These are phyloP conservation scores for Benthosema pterotum DNA, from an alignment of 2,797 vertebrate species.

Conservation along the genomic window DNA sequence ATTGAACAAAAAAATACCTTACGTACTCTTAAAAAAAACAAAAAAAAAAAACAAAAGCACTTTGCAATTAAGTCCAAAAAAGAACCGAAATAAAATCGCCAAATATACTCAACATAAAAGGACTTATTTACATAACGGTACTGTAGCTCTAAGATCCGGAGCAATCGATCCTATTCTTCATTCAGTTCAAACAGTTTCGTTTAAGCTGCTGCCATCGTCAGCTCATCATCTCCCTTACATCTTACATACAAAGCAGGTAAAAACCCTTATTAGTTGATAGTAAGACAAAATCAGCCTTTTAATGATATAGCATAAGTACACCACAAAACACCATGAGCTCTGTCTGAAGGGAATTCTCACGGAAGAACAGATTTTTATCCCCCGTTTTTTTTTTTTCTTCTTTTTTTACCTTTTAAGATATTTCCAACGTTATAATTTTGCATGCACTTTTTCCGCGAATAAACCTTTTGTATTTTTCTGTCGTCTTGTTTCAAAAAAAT, in stretches of 20 bases:
- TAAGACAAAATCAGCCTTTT: conserved; percentile 90
- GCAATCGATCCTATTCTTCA: conserved; percentile 84
- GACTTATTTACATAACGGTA: conserved; percentile 89
- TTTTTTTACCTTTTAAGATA: conserved; percentile 80
- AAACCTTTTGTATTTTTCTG: conserved; percentile 79
- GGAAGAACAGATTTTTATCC: conserved; percentile 94
- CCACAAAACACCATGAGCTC: conserved; percentile 94
- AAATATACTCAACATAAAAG: conserved; percentile 86
- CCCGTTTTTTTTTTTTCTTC: no score
- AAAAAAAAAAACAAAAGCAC: conserved; percentile 85
- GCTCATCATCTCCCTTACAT: conserved; percentile 58
- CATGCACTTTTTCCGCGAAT: conserved; percentile 85
- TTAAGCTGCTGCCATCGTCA: conserved; percentile 73
- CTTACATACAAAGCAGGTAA: conserved; percentile 77
- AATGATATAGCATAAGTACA: conserved; percentile 92
- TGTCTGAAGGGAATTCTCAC: conserved; percentile 93
- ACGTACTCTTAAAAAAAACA: conserved; percentile 83
- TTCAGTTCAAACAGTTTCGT: conserved; percentile 78
- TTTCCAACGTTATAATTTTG: conserved; percentile 83
- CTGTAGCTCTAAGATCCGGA: conserved; percentile 87
- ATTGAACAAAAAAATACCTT: conserved; percentile 85
- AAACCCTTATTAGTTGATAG: conserved; percentile 81
- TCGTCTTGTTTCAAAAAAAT: conserved; percentile 89
- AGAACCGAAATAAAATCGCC: conserved; percentile 73
- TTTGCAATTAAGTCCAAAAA: conserved; percentile 87